Percentiles rank a stretch among this genome's conserved stretches.
These are phyloP conservation scores for Callimico goeldii DNA, from an alignment of 2,797 vertebrate genomes.

Conservation along the genomic window DNA sequence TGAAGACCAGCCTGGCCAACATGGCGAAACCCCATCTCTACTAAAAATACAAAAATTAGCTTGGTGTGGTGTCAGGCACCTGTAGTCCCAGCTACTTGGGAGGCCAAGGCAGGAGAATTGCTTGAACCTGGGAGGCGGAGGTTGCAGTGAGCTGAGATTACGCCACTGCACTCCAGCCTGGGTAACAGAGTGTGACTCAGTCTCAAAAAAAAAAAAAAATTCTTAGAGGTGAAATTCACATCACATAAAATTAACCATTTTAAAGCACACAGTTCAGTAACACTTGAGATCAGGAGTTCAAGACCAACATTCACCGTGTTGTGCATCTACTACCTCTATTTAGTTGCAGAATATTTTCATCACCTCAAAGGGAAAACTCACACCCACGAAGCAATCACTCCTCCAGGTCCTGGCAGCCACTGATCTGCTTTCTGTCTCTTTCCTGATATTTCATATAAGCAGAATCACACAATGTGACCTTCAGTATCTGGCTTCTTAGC, in stretches of 20 bases:
- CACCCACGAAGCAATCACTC: not conserved
- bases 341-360: not conserved
- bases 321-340: not conserved
- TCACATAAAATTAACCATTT: not conserved
- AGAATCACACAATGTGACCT: not conserved
- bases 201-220: not conserved
- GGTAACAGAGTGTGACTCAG: not conserved
- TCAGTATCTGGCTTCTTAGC: not conserved
- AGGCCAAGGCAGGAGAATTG: not conserved
- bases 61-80: not conserved
- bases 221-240: not conserved
- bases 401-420: too few species aligned
- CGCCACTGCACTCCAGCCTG: not conserved
- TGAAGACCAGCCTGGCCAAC: not conserved
- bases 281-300: not conserved
- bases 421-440: not conserved
- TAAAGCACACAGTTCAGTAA: not conserved
- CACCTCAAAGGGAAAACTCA: not conserved
- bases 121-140: not conserved
- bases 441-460: not conserved
- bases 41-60: not conserved
- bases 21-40: not conserved
- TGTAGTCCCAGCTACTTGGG: not conserved
- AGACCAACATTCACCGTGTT: not conserved
- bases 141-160: not conserved